These are phyloP conservation scores for Eleutherodactylus coqui DNA, from an alignment of 2,797 vertebrate genomes.

Conservation along the genomic window DNA sequence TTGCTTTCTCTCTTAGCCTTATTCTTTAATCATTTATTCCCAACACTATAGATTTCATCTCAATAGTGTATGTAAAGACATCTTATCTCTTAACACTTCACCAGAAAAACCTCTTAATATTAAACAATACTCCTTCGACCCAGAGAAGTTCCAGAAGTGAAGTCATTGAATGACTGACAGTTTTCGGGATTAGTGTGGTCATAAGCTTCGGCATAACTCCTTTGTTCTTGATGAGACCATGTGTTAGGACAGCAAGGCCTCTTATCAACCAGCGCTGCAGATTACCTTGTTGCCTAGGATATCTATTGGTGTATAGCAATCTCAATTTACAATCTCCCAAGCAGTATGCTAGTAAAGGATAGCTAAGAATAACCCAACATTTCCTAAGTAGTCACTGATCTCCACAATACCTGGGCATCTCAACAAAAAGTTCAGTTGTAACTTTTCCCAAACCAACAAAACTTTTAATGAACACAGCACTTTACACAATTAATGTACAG, in stretches of 20 bases:
- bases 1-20: too few relatives aligned
- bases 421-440: background rate
- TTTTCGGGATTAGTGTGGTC: background rate
- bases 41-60: background rate
- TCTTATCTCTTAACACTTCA: background rate
- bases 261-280: background rate
- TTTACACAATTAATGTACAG: background rate
- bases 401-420: background rate
- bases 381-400: slow-evolving; percentile 2
- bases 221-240: slow-evolving; percentile 45
- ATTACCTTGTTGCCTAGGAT: slow-evolving; percentile 55
- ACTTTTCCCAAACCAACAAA: background rate
- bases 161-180: slow-evolving; percentile 52
- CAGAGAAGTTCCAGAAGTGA: slow-evolving; percentile 20
- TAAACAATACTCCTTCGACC: background rate
- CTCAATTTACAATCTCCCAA: background rate
- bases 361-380: slow-evolving; percentile 20
- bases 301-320: slow-evolving; percentile 39
- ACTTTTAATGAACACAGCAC: too few relatives aligned
- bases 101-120: background rate
- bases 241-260: background rate
- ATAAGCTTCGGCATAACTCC: slow-evolving; percentile 42
- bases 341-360: slow-evolving; percentile 10
- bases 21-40: background rate
- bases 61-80: background rate